Base-by-base conservation (phyloP, 2,888 invertebrate species). In the Drepanosiphum platanoidis region DNA sequence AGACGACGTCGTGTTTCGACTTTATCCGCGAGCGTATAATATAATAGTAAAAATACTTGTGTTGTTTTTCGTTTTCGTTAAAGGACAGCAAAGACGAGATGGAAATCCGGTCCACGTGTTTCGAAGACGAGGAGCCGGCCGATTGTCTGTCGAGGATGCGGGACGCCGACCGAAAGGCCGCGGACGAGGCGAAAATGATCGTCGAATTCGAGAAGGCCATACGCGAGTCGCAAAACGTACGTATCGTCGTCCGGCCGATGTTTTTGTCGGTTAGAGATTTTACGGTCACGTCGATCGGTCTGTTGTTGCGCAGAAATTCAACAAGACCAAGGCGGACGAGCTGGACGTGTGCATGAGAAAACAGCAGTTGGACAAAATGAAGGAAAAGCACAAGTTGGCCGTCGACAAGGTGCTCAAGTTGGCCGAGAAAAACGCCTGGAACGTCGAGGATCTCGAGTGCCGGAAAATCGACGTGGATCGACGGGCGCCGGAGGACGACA, bases 1-100 rank as follows among this genome's bases (percentile, higher is more conserved):
- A 7, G n/a, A 39, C 39, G 22, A 18, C 22, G 22, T 52, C 22
- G 0, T 8, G 22, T 52, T 52, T 18, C 15, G 22, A 52, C 52
- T 18, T 52, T 52, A 5, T 18, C 15, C 15, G 18, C 15, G 22
- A 52, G 15, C 22, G 18, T 52, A 52, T 52, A 52, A 52, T 52
- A 52, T 52, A 22, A 52, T 52, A n/a, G n/a, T n/a, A n/a, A n/a
- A n/a, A n/a, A n/a, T n/a, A n/a, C n/a, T n/a, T n/a, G n/a, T n/a
- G n/a, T n/a, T n/a, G n/a, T n/a, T n/a, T n/a, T n/a, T 52, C 2
- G 18, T 27, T 15, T 3, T 81, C 15, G 30, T 30, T 71, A 7
- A 61, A 84, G 75, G 83, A 75, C 1, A 68, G 64, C 27, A 66
- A 22, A 15, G 68, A 74, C n/a, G 83, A 84, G 39, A 36, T 36